phyloP scores from a whole-genome alignment of 2,888 invertebrate genomes.

The Ornithoptera alexandrae region DNA sequence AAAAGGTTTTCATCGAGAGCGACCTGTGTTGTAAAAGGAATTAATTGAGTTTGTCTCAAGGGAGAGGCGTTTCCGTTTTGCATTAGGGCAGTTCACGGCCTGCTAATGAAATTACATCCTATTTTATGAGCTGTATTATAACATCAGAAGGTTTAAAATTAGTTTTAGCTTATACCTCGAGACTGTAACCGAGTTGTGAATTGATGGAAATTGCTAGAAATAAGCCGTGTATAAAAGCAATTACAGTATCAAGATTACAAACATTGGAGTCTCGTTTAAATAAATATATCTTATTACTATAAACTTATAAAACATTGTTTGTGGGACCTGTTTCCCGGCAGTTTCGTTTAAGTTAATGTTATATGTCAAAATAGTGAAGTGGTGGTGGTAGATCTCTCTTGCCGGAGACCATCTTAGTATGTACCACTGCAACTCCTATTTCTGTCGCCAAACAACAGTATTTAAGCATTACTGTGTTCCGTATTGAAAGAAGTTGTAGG shows the following conservation, averaged over 20 bases:
- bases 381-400: no score
- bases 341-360: no score
- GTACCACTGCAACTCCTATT: no score
- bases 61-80: conserved; percentile 70
- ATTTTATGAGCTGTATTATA: conserved; percentile 49
- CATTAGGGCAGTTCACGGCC: conserved; percentile 65
- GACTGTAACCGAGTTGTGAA: conserved; percentile 6
- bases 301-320: no score
- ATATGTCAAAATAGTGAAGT: no score
- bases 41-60: conserved; percentile 77
- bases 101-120: conserved; percentile 69
- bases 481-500: no score
- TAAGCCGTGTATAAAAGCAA: background rate
- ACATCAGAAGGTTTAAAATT: conserved; percentile 36
- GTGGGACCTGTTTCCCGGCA: no score
- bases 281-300: background rate
- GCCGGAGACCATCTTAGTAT: no score
- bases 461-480: no score
- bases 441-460: no score
- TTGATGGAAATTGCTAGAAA: conserved; percentile 18
- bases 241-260: no score
- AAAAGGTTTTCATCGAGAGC: conserved; percentile 67
- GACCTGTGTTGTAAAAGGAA: conserved; percentile 66
- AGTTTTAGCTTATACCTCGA: conserved; percentile 33
- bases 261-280: background rate